These are phyloP conservation scores for Carassius auratus DNA, from an alignment of 2,113 vertebrate genomes.

Conservation along the genomic window DNA sequence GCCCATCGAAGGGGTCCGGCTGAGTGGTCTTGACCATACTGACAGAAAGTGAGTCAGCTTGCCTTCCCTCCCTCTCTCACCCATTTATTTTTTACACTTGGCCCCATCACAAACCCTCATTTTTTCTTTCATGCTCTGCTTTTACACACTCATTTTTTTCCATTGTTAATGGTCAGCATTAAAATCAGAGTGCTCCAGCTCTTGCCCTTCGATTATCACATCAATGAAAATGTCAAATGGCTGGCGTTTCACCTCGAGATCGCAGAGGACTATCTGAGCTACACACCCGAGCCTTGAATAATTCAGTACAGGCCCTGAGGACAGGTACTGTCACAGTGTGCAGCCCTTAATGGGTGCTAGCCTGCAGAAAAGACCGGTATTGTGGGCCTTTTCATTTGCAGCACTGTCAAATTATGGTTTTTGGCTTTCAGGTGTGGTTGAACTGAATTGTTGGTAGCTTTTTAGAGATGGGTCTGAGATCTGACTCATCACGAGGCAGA, in stretches of 20 bases:
- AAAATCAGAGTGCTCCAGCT: not conserved
- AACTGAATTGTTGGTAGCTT: constrained; percentile 33
- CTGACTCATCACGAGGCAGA: constrained; percentile 35
- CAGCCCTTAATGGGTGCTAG: constrained; percentile 33
- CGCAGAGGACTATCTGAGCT: constrained; percentile 38
- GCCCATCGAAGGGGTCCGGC: constrained; percentile 82
- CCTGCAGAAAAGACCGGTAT: constrained; percentile 34
- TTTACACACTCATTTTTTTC: constrained; percentile 13
- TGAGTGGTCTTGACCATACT: constrained; percentile 92
- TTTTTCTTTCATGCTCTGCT: constrained; percentile 15
- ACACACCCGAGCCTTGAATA: constrained; percentile 42
- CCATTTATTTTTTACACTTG: not conserved
- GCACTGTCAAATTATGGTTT: constrained; percentile 36
- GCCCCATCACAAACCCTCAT: not conserved
- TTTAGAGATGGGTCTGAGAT: constrained; percentile 27
- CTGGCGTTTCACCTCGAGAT: constrained; percentile 40
- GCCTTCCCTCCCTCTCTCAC: not conserved
- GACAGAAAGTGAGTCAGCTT: constrained; percentile 86
- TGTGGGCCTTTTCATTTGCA: constrained; percentile 48
- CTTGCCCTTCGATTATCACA: constrained; percentile 50
- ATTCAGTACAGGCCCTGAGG: constrained; percentile 31
- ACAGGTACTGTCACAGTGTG: constrained; percentile 21
- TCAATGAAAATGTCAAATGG: constrained; percentile 44
- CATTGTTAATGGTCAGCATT: not conserved
- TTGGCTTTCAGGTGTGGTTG: constrained; percentile 1